phyloP scores from a whole-genome alignment of 30 jellyfish, hydroid and myxozoan species.

The Cassiopea xamachana region DNA sequence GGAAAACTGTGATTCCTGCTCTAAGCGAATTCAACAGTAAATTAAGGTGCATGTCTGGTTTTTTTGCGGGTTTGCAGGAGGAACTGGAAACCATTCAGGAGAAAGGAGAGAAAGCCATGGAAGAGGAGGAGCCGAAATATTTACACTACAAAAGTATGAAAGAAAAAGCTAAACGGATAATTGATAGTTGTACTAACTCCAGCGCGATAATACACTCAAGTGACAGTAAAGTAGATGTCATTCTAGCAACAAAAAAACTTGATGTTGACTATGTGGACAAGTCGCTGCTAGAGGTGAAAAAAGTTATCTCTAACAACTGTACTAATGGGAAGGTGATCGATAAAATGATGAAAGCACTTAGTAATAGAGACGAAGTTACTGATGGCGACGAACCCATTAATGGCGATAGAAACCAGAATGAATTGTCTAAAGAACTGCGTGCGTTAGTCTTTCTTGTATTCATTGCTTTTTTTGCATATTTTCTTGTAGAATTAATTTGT shows the following conservation, averaged over 20 bases:
- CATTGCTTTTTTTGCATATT: too few relatives aligned
- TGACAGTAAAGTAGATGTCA: slow-evolving; percentile 10
- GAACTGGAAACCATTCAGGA: slow-evolving; percentile 15
- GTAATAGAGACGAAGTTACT: too few relatives aligned
- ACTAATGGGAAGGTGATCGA: too few relatives aligned
- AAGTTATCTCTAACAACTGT: too few relatives aligned
- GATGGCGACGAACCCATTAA: too few relatives aligned
- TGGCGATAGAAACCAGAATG: too few relatives aligned
- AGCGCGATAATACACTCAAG: slow-evolving; percentile 11
- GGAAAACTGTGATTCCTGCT: slow-evolving; percentile 42
- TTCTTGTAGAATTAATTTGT: too few relatives aligned
- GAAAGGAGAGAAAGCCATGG: slow-evolving; percentile 15
- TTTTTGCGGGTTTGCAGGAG: slow-evolving; percentile 9
- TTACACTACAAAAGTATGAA: slow-evolving; percentile 36
- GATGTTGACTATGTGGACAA: slow-evolving; percentile 32
- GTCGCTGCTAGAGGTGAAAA: too few relatives aligned
- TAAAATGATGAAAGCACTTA: too few relatives aligned
- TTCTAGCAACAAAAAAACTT: slow-evolving; percentile 16
- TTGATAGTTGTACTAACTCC: neutral
- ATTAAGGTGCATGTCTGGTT: slow-evolving; percentile 22
- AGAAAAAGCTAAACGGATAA: slow-evolving; percentile 3
- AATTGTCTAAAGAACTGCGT: too few relatives aligned
- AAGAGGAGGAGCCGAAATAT: slow-evolving; percentile 5
- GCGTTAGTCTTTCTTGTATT: too few relatives aligned
- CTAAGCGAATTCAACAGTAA: neutral